phyloP scores from a whole-genome alignment of 2,888 invertebrate species.

The Incurvaria masculella region DNA sequence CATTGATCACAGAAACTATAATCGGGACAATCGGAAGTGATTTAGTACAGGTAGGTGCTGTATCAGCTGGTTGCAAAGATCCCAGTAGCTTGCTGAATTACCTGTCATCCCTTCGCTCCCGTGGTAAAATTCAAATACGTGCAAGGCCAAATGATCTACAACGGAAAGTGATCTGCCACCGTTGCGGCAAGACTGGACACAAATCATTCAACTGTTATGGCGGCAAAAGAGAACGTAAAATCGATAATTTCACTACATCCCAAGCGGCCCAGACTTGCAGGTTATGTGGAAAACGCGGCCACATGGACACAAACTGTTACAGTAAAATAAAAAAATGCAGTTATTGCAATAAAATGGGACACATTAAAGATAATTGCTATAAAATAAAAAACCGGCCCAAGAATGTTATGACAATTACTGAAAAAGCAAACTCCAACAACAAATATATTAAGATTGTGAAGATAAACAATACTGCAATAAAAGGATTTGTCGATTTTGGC shows the following conservation, averaged over 20 bases:
- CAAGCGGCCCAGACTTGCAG: too few species aligned
- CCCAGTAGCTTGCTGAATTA: constrained; percentile 1
- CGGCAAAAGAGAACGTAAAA: background rate
- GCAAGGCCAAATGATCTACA: background rate
- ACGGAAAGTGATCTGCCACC: constrained; percentile 4
- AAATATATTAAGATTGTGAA: constrained; percentile 6
- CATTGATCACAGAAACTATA: too few species aligned
- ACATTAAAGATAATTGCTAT: constrained; percentile 1
- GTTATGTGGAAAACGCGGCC: too few species aligned
- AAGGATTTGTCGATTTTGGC: constrained; percentile 8
- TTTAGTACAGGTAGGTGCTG: too few species aligned
- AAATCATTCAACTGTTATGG: constrained; percentile 4
- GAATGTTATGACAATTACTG: background rate
- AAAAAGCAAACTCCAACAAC: background rate
- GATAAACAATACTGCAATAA: background rate
- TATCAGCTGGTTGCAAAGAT: too few species aligned
- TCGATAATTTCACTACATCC: too few species aligned
- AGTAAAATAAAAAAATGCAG: background rate
- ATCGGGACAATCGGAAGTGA: too few species aligned
- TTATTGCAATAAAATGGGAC: constrained; percentile 5
- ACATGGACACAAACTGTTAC: too few species aligned
- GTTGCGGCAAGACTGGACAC: constrained; percentile 10
- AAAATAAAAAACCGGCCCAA: background rate
- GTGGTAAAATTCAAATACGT: background rate
- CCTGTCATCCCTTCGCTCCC: background rate